A percentile compares a stretch with the other conserved stretches of the same genome.
These are phyloP conservation scores for Cotesia vestalis DNA, from an alignment of 1,140 invertebrate genomes.

Conservation along the genomic window DNA sequence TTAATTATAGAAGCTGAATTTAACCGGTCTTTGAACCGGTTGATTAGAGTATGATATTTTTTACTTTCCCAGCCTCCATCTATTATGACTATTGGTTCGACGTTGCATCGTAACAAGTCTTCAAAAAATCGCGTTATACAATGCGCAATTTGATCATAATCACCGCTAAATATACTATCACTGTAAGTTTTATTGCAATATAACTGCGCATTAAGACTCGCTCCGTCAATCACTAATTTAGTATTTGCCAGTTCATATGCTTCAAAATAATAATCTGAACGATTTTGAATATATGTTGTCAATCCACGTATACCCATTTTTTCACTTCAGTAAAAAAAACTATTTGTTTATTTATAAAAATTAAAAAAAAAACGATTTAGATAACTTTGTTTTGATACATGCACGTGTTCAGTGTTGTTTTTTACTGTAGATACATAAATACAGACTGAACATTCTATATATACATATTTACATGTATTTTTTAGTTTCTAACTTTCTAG, in stretches of 20 bases:
- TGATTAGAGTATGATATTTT: constrained; percentile 77
- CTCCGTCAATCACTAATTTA: constrained; percentile 83
- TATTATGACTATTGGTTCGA: constrained; percentile 81
- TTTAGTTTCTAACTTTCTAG: too few species aligned
- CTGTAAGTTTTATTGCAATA: constrained; percentile 72
- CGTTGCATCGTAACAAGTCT: constrained; percentile 74
- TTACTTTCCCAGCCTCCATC: constrained; percentile 83
- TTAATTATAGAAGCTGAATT: constrained; percentile 58
- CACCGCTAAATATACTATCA: constrained; percentile 83
- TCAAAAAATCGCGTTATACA: constrained; percentile 76
- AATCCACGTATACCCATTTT: constrained; percentile 85
- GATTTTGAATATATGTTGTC: constrained; percentile 78
- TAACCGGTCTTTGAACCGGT: constrained; percentile 73
- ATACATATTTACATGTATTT: too few species aligned
- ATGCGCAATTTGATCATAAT: constrained; percentile 81
- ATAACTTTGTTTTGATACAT: constrained; percentile 8
- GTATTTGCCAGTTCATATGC: constrained; percentile 74
- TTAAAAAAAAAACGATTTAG: neutral
- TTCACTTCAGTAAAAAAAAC: constrained; percentile 22
- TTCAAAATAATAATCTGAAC: constrained; percentile 73
- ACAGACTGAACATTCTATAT: too few species aligned
- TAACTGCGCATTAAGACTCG: constrained; percentile 78
- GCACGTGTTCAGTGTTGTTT: neutral
- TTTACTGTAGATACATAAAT: too few species aligned
- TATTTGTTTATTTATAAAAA: neutral